Evolutionary conservation across 2,113 vertebrate species (phyloP), one percentile per base, ranked within the genome.

Genomic region (Pollimyrus isidori): DNA sequence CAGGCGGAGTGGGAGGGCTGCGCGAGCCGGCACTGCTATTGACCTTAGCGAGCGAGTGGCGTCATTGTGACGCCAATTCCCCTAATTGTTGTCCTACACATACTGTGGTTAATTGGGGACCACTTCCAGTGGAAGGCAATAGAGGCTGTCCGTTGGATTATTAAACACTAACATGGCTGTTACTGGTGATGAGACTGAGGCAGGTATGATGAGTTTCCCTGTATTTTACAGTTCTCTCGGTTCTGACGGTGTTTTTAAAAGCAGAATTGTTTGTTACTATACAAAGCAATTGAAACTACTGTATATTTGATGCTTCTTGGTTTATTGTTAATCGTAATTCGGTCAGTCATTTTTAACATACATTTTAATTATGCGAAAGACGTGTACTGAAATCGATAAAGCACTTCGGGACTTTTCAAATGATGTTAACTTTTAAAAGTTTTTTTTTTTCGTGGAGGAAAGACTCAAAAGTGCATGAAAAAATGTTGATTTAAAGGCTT

Each of bases 31-130:
- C 42, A 46, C 46, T 95, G 95, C 94, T 95, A 96, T 97, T 97
- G 96, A 97, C 94, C 94, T 95, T 93, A 95, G 95, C 95, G 93
- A 93, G 95, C 93, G 93, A 95, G 95, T 99, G 98, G 98, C 95
- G 97, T 99, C 97, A 98, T 87, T 93, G 94, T 98, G 97, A 99
- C 96, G 97, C 98, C 97, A 98, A 93, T 96, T 94, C 95, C 96
- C 93, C 94, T 96, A 95, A 96, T 96, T 96, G 95, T 97, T 96
- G 96, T 93, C 93, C 93, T 91, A 93, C 94, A 94, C 94, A 94
- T 94, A 94, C 35, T n/a, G 85, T 53, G 50, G 94, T 94, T 95
- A 91, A 94, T 94, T 95, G 93, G 46, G 82, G 93, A 94, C 94
- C 94, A 95, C 91, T 96, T 93, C 92, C 52, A 91, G 92, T 92